Conservation (phyloP, 1,140 invertebrate genomes). For the Telenomus remus region DNA sequence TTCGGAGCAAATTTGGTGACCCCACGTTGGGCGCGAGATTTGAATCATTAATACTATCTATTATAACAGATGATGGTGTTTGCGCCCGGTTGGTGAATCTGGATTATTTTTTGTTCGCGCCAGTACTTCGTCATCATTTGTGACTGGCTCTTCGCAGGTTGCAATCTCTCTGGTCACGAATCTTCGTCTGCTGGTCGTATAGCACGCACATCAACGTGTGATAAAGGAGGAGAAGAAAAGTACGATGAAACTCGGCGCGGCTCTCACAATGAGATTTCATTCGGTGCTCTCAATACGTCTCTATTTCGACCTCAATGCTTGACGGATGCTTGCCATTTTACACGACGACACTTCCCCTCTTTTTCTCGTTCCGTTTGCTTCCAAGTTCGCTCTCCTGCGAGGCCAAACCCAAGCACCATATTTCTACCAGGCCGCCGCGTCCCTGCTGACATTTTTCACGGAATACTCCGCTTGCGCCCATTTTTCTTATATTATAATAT, state of each 20-base stretch:
- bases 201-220: slow-evolving; percentile 31
- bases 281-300: slow-evolving; percentile 65
- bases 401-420: slow-evolving; percentile 15
- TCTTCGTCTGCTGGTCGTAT: slow-evolving; percentile 6
- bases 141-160: background rate
- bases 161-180: slow-evolving; percentile 44
- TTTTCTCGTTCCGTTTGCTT: slow-evolving; percentile 10
- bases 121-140: slow-evolving; percentile 17
- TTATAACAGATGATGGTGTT: no score
- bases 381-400: background rate
- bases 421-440: slow-evolving; percentile 41
- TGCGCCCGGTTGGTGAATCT: no score
- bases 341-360: slow-evolving; percentile 47
- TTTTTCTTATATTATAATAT: slow-evolving; percentile 60
- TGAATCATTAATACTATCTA: no score
- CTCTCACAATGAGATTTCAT: slow-evolving; percentile 67
- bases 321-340: slow-evolving; percentile 67
- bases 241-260: slow-evolving; percentile 14
- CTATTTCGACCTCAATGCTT: slow-evolving; percentile 68
- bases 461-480: slow-evolving; percentile 45
- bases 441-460: slow-evolving; percentile 62
- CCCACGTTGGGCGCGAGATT: no score
- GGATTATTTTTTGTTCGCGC: slow-evolving; percentile 13
- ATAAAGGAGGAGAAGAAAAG: slow-evolving; percentile 19
- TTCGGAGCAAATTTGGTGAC: no score